Base-by-base conservation (phyloP, 2,888 invertebrate species). In the Aleiodes alternator region DNA sequence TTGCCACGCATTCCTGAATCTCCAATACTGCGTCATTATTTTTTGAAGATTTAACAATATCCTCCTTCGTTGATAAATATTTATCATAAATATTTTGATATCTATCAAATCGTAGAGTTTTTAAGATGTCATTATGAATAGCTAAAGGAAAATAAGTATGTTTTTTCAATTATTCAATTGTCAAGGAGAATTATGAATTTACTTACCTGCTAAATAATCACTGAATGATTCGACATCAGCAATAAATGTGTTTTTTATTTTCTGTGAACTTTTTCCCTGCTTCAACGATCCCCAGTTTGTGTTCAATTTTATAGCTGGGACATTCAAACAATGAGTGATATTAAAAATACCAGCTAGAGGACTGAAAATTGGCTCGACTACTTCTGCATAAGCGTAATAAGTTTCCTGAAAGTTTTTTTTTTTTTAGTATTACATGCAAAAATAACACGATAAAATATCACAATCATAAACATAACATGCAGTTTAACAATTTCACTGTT, bases 91-190 rank as follows among this genome's bases (percentile, higher is more conserved):
- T 84, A 0, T 89, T 85, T 80, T 91, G 84, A 78, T 94, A 92
- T 68, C 93, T 91, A 78, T 92, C 90, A 80, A 95, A 95, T 76
- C 88, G 90, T 0, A 94, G 90, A 14, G 92, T 92, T 77, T 92
- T 93, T 73, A 93, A 92, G 61, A 95, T 89, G 79, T 94, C 94
- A 12, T 91, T 87, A 84, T 93, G 93, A 0, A 94, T 94, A 85
- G 93, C 94, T 81, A 76, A 87, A 82, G 71, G 55, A 3, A 4
- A 69, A 23, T 23, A 23, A 4, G 23, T 31, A 34, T n/a, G 34
- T 9, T 11, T 34, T n/a, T 9, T n/a, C 7, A 43, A 43, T 8
- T 0, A 43, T 43, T 43, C 43, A 43, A 11, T 9, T 43, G 31
- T 55, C 31, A 48, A 57, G 11, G 9, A 43, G 3, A 43, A 43